Evolutionary conservation across 2,113 vertebrate species (phyloP), one percentile per base, ranked within the genome.

Genomic region (Oryzias celebensis): DNA sequence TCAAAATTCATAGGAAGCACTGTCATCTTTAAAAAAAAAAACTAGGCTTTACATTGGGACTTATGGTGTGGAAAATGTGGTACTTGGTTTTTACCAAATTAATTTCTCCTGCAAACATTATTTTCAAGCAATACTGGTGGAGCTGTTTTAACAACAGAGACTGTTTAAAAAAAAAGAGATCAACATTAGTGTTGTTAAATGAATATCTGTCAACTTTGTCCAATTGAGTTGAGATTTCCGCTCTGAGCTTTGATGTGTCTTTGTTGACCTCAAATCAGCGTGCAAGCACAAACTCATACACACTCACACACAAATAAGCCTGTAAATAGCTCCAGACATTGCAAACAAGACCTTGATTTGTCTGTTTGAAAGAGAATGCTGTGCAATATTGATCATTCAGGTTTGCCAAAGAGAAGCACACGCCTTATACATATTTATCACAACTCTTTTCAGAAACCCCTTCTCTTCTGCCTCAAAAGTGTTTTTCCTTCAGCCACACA

Each of bases 361-460:
- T 65, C 59, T 84, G 77, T 84, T 79, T 82, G 67, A 85, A 84
- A 76, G 47, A 44, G 23, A 70, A 66, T 4, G 58, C 51, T 57
- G 64, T 68, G 68, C 71, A 82, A 64, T 86, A 88, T 86, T 85
- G 85, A 86, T 89, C 80, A 86, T 68, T 83, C 75, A 69, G 53
- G 65, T 82, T 71, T 84, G 78, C 71, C 68, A 71, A 84, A 85
- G 85, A 78, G 69, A 65, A 80, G 43, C 60, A 65, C 58, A 66
- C 64, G 71, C 58, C 85, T 80, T 78, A 87, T 87, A 80, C 84
- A 87, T 85, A 87, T 87, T 84, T 73, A 87, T 84, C 52, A 65
- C 74, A 71, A 61, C 49, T 53, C 56, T 57, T 71, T 71, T 66
- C 72, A 54, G 44, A 51, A 18, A 20, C 17, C 17, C 59, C n/a